These are phyloP conservation scores for Bibio marci DNA, from an alignment of 2,888 invertebrate genomes.

Conservation along the genomic window DNA sequence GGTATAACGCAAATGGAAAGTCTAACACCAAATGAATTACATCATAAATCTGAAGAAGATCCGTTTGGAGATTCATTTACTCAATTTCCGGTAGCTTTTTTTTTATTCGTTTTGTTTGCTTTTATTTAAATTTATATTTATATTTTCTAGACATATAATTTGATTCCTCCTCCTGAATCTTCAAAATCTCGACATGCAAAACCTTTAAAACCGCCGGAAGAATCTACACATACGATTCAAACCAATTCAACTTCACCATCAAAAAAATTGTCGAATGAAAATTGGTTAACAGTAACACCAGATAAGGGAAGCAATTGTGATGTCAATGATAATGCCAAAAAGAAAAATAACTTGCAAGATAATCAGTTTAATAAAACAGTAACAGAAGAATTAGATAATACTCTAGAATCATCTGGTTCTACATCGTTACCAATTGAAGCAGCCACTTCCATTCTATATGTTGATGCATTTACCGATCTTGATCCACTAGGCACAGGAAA, in stretches of 20 bases:
- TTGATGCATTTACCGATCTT: constrained; percentile 84
- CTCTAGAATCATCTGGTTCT: not conserved
- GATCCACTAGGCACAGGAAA: constrained; percentile 85
- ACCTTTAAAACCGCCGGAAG: constrained; percentile 18
- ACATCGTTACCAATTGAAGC: not conserved
- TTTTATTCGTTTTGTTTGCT: not conserved
- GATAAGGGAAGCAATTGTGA: too few species aligned
- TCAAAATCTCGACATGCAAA: constrained; percentile 26
- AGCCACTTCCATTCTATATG: constrained; percentile 29
- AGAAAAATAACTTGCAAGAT: too few species aligned
- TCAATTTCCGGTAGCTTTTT: constrained; percentile 26
- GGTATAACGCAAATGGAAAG: constrained; percentile 80
- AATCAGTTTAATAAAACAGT: too few species aligned
- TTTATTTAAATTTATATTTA: constrained; percentile 3
- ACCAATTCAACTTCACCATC: constrained; percentile 5
- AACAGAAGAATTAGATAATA: not conserved
- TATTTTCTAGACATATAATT: constrained; percentile 20
- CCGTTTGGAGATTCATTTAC: constrained; percentile 64
- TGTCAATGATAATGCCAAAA: too few species aligned
- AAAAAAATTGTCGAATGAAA: not conserved
- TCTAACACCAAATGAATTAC: constrained; percentile 52
- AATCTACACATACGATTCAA: not conserved
- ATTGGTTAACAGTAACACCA: not conserved
- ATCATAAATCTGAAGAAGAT: constrained; percentile 30
- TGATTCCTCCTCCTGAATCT: constrained; percentile 27